A percentile compares a stretch with the other conserved stretches of the same genome.
These are phyloP conservation scores for Scleropages formosus DNA, from an alignment of 2,797 vertebrate species.

Conservation along the genomic window DNA sequence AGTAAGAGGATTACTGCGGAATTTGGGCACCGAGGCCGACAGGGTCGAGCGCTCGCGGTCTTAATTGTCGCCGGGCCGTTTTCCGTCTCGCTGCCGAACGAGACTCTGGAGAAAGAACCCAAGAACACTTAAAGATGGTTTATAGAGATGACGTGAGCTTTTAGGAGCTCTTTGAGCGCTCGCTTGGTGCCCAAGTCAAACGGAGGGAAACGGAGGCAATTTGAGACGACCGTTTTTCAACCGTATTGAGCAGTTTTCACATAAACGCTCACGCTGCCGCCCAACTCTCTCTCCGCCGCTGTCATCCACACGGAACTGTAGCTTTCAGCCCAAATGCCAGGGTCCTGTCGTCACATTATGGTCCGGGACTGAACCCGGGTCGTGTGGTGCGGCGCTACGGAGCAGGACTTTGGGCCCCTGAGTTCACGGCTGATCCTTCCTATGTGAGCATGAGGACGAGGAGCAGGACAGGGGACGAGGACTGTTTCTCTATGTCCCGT, in stretches of 20 bases:
- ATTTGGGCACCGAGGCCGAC: conserved; percentile 51
- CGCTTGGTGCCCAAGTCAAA: not conserved
- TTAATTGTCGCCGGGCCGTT: conserved; percentile 62
- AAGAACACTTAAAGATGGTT: conserved; percentile 10
- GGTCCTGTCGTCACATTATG: too few relatives aligned
- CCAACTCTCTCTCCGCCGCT: too few relatives aligned
- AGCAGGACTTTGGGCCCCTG: too few relatives aligned
- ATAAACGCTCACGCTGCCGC: not conserved
- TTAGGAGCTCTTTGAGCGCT: not conserved
- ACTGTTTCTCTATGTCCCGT: too few relatives aligned
- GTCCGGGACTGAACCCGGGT: too few relatives aligned
- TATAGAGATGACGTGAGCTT: conserved; percentile 9
- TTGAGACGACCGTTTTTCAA: not conserved
- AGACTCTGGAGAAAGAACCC: not conserved
- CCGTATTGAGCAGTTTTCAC: not conserved
- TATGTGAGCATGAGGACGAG: too few relatives aligned
- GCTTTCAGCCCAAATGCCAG: too few relatives aligned
- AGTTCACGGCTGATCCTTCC: too few relatives aligned
- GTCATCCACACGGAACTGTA: too few relatives aligned
- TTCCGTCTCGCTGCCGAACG: conserved; percentile 14
- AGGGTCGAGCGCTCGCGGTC: conserved; percentile 56
- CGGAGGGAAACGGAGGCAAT: not conserved
- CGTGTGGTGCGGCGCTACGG: too few relatives aligned
- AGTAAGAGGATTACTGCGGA: conserved; percentile 73
- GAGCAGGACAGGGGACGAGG: too few relatives aligned